Conservation (phyloP, 2,888 invertebrate species). For the Frankliniella fusca region DNA sequence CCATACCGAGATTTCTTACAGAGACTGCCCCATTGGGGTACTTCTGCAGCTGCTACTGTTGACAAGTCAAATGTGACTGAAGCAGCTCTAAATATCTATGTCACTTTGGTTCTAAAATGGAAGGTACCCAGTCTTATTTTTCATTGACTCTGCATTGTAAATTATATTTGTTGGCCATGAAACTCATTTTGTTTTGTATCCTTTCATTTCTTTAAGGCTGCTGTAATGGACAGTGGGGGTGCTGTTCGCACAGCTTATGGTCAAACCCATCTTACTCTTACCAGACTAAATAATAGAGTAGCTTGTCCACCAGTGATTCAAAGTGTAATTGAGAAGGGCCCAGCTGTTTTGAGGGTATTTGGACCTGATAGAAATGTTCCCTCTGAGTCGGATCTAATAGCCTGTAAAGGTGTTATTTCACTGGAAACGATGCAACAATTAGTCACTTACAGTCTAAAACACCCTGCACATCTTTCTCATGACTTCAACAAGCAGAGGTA, state of each 20-base stretch:
- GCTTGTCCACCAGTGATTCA: slow-evolving; percentile 37
- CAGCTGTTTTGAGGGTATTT: slow-evolving; percentile 50
- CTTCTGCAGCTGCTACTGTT: background rate
- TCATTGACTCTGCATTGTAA: background rate
- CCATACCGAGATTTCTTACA: slow-evolving; percentile 45
- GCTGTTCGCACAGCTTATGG: slow-evolving; percentile 46
- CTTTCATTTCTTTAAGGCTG: slow-evolving; percentile 44
- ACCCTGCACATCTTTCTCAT: slow-evolving; percentile 57
- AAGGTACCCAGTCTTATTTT: slow-evolving; percentile 41
- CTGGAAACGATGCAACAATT: slow-evolving; percentile 48
- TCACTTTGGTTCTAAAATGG: slow-evolving; percentile 51
- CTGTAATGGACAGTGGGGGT: slow-evolving; percentile 53
- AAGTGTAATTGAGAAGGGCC: slow-evolving; percentile 54
- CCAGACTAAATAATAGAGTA: background rate
- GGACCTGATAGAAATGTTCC: slow-evolving; percentile 48
- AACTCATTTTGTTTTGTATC: slow-evolving; percentile 27
- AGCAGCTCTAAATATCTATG: slow-evolving; percentile 43
- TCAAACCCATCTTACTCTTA: slow-evolving; percentile 10
- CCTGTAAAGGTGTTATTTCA: slow-evolving; percentile 31
- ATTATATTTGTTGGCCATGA: background rate
- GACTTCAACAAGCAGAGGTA: slow-evolving; percentile 53
- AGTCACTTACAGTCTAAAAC: slow-evolving; percentile 58
- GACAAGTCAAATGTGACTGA: slow-evolving; percentile 37
- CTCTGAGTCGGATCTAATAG: slow-evolving; percentile 35
- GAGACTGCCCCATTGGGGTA: background rate